These are phyloP conservation scores for Leptogaster cylindrica DNA, from an alignment of 2,888 invertebrate genomes.

Conservation along the genomic window DNA sequence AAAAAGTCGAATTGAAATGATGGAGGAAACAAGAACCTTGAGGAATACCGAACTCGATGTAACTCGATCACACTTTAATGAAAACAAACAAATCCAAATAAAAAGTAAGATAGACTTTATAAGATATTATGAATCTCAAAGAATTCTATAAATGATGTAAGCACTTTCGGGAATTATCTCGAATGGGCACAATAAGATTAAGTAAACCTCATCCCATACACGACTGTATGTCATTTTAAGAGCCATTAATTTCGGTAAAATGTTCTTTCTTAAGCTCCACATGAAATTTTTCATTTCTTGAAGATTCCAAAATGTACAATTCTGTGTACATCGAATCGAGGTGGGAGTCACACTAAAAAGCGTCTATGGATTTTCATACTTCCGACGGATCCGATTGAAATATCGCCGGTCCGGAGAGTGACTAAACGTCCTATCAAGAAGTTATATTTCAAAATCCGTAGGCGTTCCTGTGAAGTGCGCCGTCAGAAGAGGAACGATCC, in stretches of 20 bases:
- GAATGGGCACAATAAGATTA: too few species aligned
- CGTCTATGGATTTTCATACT: slow-evolving; percentile 11
- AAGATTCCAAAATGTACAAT: neutral
- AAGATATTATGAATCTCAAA: too few species aligned
- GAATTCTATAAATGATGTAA: too few species aligned
- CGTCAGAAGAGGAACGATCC: slow-evolving; percentile 2
- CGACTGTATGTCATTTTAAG: too few species aligned
- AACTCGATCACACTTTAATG: too few species aligned
- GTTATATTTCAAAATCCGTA: slow-evolving; percentile 22
- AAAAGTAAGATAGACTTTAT: too few species aligned
- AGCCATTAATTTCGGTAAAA: neutral
- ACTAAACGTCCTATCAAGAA: slow-evolving; percentile 20
- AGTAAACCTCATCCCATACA: too few species aligned
- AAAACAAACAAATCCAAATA: too few species aligned
- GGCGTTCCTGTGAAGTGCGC: neutral
- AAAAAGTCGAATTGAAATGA: too few species aligned
- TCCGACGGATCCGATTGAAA: slow-evolving; percentile 15
- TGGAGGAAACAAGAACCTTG: too few species aligned
- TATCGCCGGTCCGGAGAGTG: slow-evolving; percentile 11
- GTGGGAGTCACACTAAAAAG: slow-evolving; percentile 13
- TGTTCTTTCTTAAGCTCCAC: neutral
- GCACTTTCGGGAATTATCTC: too few species aligned
- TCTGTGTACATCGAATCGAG: neutral
- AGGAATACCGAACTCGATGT: too few species aligned
- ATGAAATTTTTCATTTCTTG: neutral